phyloP scores from a whole-genome alignment of 2,113 vertebrate genomes.

The Piaya cayana region DNA sequence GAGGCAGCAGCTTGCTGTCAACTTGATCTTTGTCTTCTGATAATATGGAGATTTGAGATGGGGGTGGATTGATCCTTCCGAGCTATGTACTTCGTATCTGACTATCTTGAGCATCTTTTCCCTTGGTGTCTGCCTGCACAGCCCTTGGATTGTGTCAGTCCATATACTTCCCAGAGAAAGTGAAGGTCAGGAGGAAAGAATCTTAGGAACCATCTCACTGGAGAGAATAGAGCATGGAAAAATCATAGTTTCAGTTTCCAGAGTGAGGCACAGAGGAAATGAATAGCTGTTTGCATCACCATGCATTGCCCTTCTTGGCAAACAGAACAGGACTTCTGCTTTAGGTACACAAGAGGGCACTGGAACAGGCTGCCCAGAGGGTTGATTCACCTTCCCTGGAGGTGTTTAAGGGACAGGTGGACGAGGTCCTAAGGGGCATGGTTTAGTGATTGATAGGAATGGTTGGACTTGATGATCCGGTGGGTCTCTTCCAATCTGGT shows the following conservation, averaged over 20 bases:
- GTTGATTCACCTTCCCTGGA: too few species aligned
- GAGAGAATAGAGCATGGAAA: background rate
- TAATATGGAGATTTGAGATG: background rate
- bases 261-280: background rate
- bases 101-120: background rate
- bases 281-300: background rate
- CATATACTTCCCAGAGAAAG: background rate
- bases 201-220: background rate
- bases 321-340: background rate
- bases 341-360: background rate
- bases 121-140: background rate
- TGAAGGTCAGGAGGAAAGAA: background rate
- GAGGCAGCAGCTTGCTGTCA: background rate
- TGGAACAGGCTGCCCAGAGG: too few species aligned
- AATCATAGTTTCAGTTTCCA: background rate
- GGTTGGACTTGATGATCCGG: too few species aligned
- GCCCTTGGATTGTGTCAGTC: background rate
- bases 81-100: background rate
- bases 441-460: too few species aligned
- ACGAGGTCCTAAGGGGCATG: too few species aligned
- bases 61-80: background rate
- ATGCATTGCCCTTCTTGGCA: rapidly evolving
- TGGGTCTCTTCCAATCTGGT: too few species aligned
- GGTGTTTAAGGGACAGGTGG: too few species aligned
- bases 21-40: background rate